Conservation (phyloP, 2,797 vertebrate species). For the Furcifer pardalis region DNA sequence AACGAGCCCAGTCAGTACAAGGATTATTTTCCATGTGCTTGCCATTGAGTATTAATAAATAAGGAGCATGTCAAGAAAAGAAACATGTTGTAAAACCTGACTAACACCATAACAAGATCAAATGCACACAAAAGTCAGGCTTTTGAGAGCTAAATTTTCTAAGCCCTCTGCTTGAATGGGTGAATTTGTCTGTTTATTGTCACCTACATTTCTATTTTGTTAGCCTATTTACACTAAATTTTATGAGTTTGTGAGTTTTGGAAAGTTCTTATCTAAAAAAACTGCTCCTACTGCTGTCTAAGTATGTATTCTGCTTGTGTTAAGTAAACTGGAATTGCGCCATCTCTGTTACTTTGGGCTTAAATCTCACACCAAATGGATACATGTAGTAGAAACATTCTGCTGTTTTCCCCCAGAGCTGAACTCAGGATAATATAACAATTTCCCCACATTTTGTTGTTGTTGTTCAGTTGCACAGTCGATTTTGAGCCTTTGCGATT, state of each 20-base stretch:
- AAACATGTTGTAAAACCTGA: background rate
- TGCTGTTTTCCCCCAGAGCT: background rate
- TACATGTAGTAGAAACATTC: background rate
- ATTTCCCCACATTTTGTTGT: no score
- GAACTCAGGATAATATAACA: background rate
- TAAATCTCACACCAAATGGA: background rate
- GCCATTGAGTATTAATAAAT: background rate
- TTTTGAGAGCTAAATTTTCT: background rate
- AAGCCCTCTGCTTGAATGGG: background rate
- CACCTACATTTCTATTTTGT: background rate
- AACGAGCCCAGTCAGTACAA: background rate
- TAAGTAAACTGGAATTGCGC: no score
- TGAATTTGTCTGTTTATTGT: background rate
- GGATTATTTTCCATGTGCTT: background rate
- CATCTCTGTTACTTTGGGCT: no score
- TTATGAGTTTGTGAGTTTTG: no score
- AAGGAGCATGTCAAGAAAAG: background rate
- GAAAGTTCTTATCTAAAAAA: no score
- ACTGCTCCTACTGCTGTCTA: no score
- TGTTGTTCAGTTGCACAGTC: no score
- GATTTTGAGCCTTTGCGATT: no score
- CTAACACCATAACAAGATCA: background rate
- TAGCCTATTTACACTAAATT: background rate
- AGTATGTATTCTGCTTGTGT: no score
- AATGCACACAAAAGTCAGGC: no score